A percentile compares a stretch with the other conserved stretches of the same genome.
phyloP scores from a whole-genome alignment of 92 coral and sea anemone genomes.

The Palythoa grandis region DNA sequence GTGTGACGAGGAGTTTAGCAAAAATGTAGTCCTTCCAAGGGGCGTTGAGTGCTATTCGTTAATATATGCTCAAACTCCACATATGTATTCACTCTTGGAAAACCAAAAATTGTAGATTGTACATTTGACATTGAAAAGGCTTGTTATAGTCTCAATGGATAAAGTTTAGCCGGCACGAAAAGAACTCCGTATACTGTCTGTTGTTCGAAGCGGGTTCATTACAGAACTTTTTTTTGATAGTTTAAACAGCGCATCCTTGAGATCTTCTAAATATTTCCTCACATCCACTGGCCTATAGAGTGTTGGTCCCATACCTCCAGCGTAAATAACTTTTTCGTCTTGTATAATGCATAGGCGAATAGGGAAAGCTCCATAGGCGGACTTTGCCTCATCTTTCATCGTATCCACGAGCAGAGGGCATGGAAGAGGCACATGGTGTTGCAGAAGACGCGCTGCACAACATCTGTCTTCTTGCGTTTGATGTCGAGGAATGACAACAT shows the following conservation, averaged over 20 bases:
- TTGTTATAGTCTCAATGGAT: background rate
- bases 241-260: background rate
- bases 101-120: background rate
- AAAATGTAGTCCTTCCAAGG: too few species aligned
- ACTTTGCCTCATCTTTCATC: constrained; percentile 59
- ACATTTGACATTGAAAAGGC: background rate
- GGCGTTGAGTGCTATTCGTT: too few species aligned
- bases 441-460: constrained; percentile 63
- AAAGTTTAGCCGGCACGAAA: constrained; percentile 21
- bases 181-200: constrained; percentile 11
- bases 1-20: too few species aligned
- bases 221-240: constrained; percentile 1
- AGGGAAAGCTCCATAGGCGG: constrained; percentile 55
- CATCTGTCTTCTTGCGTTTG: constrained; percentile 35
- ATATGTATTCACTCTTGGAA: too few species aligned
- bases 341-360: constrained; percentile 53
- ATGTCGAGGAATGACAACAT: constrained; percentile 25
- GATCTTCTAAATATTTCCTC: constrained; percentile 7
- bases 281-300: constrained; percentile 22
- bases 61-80: too few species aligned
- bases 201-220: background rate
- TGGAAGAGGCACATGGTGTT: constrained; percentile 54
- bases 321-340: constrained; percentile 47
- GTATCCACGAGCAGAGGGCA: constrained; percentile 76
- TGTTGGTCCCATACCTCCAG: constrained; percentile 54